Base-by-base conservation (phyloP, 2,113 vertebrate species). In the Seriola rivoliana region DNA sequence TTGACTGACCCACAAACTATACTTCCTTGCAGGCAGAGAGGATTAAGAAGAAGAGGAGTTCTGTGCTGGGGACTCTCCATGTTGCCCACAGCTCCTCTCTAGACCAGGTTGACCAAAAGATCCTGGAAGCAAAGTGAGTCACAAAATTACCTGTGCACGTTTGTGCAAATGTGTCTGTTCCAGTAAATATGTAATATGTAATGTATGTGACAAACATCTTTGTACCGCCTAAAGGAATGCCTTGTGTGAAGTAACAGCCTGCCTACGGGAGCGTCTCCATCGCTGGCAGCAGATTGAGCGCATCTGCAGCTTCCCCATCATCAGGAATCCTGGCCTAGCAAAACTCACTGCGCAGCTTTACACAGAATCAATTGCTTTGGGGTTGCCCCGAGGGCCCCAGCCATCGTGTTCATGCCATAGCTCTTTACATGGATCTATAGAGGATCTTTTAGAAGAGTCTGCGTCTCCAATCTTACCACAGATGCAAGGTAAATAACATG, bases 101-200 rank as follows among this genome's bases (percentile, higher is more conserved):
- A 16, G 98, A 99, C 91, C 96, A 99, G 89, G 97, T 99, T 84
- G 98, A 99, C 91, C 97, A 97, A 82, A 99, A 99, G 93, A 99
- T 99, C 87, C 94, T 99, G 88, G 96, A 97, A 93, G 98, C 98
- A 85, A 99, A 99, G 98, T 99, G 95, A 97, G 97, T 78, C 38
- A 57, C 4, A 80, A 29, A 40, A 40, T 32, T 0, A 34, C 21
- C 12, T 57, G n/a, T 34, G 19, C 38, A 67, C 17, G 6, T 23
- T 34, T 70, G 13, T 55, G 19, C 11, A 38, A 25, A 38, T n/a
- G 10, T 57, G 9, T 70, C n/a, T 69, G n/a, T 46, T 23, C 44
- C 5, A 57, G 60, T 59, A 23, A 69, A 65, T 17, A 2, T 55
- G 32, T 29, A 52, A 70, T 12, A 62, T 38, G 52, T 71, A 1